These are phyloP conservation scores for Xiphophorus birchmanni DNA, from an alignment of 2,797 vertebrate species.

Conservation along the genomic window DNA sequence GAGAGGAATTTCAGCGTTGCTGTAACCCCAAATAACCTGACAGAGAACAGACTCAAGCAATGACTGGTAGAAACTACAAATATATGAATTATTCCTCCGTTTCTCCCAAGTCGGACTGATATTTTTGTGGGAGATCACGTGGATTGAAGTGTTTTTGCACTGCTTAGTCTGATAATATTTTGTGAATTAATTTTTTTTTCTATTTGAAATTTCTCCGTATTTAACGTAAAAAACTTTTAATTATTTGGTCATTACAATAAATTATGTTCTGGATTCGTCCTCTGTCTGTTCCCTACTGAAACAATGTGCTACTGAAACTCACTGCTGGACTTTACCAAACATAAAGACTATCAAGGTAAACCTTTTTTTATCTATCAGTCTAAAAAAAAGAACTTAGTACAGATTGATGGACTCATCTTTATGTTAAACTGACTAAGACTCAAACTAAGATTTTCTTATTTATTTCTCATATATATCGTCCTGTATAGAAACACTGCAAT, in stretches of 20 bases:
- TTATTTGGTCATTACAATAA: conserved; percentile 9
- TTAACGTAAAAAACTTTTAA: conserved; percentile 32
- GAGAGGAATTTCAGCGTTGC: conserved; percentile 2
- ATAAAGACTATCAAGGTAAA: conserved; percentile 2
- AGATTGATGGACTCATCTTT: not conserved
- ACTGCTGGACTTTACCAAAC: not conserved
- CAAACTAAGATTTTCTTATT: not conserved
- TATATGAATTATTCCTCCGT: not conserved
- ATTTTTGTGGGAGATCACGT: not conserved
- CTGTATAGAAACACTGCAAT: not conserved
- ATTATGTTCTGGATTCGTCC: not conserved
- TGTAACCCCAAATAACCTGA: conserved; percentile 21
- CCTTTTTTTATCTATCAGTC: not conserved
- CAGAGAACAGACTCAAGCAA: conserved; percentile 11
- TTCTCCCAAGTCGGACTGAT: conserved; percentile 6
- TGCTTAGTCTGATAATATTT: conserved; percentile 15
- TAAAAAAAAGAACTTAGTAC: not conserved
- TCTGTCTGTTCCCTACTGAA: conserved; percentile 16
- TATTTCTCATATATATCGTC: not conserved
- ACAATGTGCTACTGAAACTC: conserved; percentile 55
- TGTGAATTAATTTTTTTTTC: conserved; percentile 37
- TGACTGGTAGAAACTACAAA: conserved; percentile 27
- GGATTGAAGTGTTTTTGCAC: not conserved
- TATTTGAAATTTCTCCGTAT: conserved; percentile 47
- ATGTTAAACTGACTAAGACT: not conserved